Evolutionary conservation across 1,140 invertebrate species (phyloP).

Genomic region (Panagrolaimus sp.): DNA sequence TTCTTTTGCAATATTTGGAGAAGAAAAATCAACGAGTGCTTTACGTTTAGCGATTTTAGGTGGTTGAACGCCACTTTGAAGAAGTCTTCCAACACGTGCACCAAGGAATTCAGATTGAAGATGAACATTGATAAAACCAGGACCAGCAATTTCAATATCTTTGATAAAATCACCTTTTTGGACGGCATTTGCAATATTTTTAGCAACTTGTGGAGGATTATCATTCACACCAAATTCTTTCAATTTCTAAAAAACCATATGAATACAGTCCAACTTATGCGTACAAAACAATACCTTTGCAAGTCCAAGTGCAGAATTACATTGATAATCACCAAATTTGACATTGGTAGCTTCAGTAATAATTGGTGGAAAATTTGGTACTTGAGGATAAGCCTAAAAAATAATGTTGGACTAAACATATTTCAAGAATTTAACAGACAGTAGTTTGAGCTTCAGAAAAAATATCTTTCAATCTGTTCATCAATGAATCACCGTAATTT

Average conservation of each 20-base stretch:
- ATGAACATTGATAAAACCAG: constrained; percentile 88
- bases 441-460: constrained; percentile 42
- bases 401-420: constrained; percentile 1
- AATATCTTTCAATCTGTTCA: constrained; percentile 35
- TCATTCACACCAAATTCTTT: constrained; percentile 63
- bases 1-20: constrained; percentile 98
- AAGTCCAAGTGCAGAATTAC: constrained; percentile 84
- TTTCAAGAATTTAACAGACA: constrained; percentile 25
- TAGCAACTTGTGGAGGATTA: constrained; percentile 73
- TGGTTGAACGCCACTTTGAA: constrained; percentile 64
- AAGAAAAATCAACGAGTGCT: constrained; percentile 88
- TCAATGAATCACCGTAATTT: constrained; percentile 51
- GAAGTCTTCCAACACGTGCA: constrained; percentile 64
- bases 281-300: too few relatives aligned
- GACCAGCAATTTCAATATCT: constrained; percentile 73
- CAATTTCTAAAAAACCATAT: constrained; percentile 8
- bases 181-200: constrained; percentile 66
- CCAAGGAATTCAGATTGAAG: constrained; percentile 69
- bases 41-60: constrained; percentile 64
- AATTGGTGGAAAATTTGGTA: constrained; percentile 24
- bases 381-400: constrained; percentile 38
- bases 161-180: constrained; percentile 15
- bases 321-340: constrained; percentile 90
- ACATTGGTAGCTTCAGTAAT: constrained; percentile 47
- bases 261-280: too few relatives aligned